Base-by-base conservation (phyloP, 2,797 vertebrate genomes). In the Pangasius larnaudii region DNA sequence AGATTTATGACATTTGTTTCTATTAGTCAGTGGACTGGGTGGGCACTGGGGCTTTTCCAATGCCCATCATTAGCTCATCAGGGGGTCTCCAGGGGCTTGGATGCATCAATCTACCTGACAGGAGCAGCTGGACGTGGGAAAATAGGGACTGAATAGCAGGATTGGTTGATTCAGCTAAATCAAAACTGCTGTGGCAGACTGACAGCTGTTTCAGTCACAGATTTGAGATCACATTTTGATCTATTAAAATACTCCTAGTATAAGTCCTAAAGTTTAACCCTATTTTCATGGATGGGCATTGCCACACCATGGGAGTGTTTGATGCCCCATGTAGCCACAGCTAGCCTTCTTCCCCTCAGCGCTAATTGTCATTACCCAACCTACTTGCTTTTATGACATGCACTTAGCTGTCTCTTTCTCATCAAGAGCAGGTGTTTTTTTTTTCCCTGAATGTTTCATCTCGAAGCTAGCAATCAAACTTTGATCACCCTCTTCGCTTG, bases 71-170 rank as follows among this genome's bases (percentile, higher is more conserved):
- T 88, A 89, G 88, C 86, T 89, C 90, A 90, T 88, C 84, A 89
- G 65, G 22, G 63, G 87, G 56, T 86, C 61, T 82, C 65, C 80
- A 51, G 42, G 87, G 83, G 75, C 72, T 61, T 81, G 89, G 82
- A 53, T 8, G 33, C 91, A 93, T 92, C 89, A 91, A 91, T 93
- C 92, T 91, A 82, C 78, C 56, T 53, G 87, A 91, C 89, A 88
- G 80, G 86, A 89, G 83, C 84, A 86, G 86, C 88, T 75, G 84
- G 83, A 85, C 42, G 84, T 85, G 85, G 86, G 80, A 77, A 87
- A 79, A 86, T 72, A 63, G 78, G 87, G 83, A 87, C 83, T 80
- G 74, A 84, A 88, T 79, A 84, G 51, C 53, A 78, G 78, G n/a
- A 81, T 85, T 67, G 39, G 86, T 87, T 71, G 74, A 87, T 84